Base-by-base conservation (phyloP, 2,888 invertebrate species). In the Melitaea athalia region DNA sequence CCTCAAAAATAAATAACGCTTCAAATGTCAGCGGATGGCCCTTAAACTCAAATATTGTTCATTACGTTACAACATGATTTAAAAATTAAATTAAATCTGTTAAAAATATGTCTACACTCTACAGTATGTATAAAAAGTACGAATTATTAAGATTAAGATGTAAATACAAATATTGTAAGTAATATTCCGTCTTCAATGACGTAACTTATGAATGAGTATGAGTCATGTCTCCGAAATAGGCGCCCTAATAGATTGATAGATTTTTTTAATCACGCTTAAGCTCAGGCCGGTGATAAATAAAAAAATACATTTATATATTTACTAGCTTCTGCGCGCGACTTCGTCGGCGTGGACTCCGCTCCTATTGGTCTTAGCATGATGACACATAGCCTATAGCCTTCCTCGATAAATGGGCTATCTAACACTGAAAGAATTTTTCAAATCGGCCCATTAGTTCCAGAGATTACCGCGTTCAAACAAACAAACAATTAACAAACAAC, bases 21-120 rank as follows among this genome's bases (percentile, higher is more conserved):
- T 79, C 68, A 84, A 86, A 86, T 86, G 83, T 81, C 85, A 85
- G 75, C 76, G 68, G 72, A 63, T 70, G 72, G 42, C 52, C 45
- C 38, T 63, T 47, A 59, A 50, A 14, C 43, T 63, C 14, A 67
- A 53, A 15, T 43, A 60, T 60, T 43, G 64, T 59, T 59, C 5
- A n/a, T 57, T 57, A 45, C 17, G 11, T 60, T 42, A 60, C 10
- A 47, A 43, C 17, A 8, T 11, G 14, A 45, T 43, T 45, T 45
- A 45, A 59, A 45, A 59, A 43, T 15, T 10, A 17, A 42, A 3
- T 15, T 59, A 24, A 24, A 24, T 24, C 24, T 24, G 24, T 24
- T 3, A 24, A 24, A 24, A 24, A 24, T 24, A 24, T 24, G 24
- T 45, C 12, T 17, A 43, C 11, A 24, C 17, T 45, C 12, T 53